Base-by-base conservation (phyloP, 2,797 vertebrate genomes). In the Numenius phaeopus region DNA sequence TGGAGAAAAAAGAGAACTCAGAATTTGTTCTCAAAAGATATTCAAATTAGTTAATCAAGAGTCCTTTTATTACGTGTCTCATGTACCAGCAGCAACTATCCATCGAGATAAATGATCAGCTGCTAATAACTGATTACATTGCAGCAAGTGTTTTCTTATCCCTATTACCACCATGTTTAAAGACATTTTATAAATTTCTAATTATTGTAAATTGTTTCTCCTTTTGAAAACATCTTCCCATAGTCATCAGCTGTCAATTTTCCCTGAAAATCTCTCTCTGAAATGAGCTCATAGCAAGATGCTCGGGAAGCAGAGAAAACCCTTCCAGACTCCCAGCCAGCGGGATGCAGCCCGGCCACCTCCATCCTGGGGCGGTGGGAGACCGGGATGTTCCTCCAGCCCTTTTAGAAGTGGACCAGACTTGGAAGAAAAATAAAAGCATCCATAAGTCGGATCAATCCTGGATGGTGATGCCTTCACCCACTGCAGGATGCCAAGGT, bases 31-130 rank as follows among this genome's bases (percentile, higher is more conserved):
- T 98, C 97, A 97, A 98, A 98, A 98, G 98, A 98, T 98, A 98
- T 98, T 98, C 97, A 98, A 98, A 98, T 98, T 97, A 97, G 98
- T 98, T 98, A 98, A 98, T 98, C 98, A 98, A 98, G 98, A 97
- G 96, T 89, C 96, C 98, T 98, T 98, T 98, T 98, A 98, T 97
- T 97, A 97, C 97, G 85, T 76, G 93, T 94, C 97, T 97, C 92
- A 27, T 76, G 67, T 81, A 94, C 95, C 96, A 92, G 95, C 96
- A 95, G 96, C 97, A 94, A 97, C 97, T 95, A 97, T 96, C 98
- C 97, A 96, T 73, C 93, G 92, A 97, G 97, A 98, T 98, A 98
- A 98, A 95, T 97, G 98, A 98, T 98, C 98, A 98, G 98, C 97
- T 98, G 98, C 98, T 98, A 98, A 98, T 98, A 98, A 98, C 97